These are phyloP conservation scores for Myiozetetes cayanensis DNA, from an alignment of 2,113 vertebrate genomes.

Conservation along the genomic window DNA sequence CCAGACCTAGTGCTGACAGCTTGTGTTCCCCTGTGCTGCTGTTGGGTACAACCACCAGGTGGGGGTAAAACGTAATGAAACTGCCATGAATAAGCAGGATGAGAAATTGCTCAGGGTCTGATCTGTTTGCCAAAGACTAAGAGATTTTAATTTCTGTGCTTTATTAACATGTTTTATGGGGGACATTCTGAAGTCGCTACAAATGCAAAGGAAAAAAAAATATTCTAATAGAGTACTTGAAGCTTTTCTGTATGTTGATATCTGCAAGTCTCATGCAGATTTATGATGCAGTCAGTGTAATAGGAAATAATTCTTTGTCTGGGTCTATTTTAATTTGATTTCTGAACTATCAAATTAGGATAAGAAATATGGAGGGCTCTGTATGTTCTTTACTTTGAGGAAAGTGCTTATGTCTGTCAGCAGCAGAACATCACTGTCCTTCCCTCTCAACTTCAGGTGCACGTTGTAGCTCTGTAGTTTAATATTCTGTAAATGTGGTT, in stretches of 20 bases:
- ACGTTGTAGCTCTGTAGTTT: neutral
- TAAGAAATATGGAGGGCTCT: neutral
- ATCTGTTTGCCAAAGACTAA: neutral
- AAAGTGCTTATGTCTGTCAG: neutral
- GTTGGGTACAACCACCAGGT: slow-evolving; percentile 64
- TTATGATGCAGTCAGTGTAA: neutral
- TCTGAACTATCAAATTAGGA: neutral
- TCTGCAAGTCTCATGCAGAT: neutral
- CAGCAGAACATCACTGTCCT: neutral
- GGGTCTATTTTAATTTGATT: neutral
- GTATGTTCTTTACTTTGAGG: neutral
- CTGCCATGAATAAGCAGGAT: neutral
- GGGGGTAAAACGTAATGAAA: slow-evolving; percentile 66
- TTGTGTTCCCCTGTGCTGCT: neutral
- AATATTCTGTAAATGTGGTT: neutral
- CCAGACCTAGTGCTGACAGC: neutral
- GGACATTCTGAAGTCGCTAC: neutral
- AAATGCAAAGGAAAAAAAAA: neutral
- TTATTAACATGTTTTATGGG: neutral
- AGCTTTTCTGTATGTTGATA: neutral
- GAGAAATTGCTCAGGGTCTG: neutral
- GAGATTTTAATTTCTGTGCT: neutral
- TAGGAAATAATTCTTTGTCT: neutral
- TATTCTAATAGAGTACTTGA: neutral
- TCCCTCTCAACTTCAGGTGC: neutral